phyloP scores from a whole-genome alignment of 2,113 vertebrate species.

The Trachemys scripta region DNA sequence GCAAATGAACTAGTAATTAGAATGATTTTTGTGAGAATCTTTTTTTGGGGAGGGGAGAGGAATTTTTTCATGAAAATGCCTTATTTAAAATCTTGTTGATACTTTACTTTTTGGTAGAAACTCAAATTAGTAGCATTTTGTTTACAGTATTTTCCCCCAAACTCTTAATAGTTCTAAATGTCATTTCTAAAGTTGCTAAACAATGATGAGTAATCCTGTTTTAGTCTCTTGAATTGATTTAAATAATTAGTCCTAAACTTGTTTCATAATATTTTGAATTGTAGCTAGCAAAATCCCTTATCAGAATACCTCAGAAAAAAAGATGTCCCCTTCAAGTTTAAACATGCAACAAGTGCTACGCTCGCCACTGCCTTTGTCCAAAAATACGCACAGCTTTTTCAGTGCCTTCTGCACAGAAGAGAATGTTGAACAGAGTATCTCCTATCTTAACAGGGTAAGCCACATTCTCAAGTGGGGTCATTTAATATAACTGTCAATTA shows the following conservation, averaged over 20 bases:
- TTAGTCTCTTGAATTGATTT: not conserved
- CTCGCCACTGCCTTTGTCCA: constrained; percentile 82
- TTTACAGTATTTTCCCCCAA: not conserved
- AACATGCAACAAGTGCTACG: constrained; percentile 81
- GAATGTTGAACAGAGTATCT: constrained; percentile 90
- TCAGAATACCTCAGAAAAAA: constrained; percentile 85
- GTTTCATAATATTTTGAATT: constrained; percentile 61
- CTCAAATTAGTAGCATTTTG: rapidly evolving
- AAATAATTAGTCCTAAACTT: not conserved
- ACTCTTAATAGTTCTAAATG: not conserved
- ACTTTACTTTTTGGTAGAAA: not conserved
- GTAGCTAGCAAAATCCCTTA: constrained; percentile 84
- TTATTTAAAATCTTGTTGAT: not conserved
- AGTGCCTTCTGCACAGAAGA: constrained; percentile 96
- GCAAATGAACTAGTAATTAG: not conserved
- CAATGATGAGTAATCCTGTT: not conserved
- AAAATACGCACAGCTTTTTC: constrained; percentile 83
- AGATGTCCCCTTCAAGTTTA: constrained; percentile 84
- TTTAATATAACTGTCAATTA: not conserved
- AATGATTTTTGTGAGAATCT: not conserved
- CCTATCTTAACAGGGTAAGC: constrained; percentile 92
- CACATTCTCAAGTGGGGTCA: not conserved
- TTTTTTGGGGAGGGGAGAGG: not conserved
- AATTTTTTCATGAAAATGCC: not conserved
- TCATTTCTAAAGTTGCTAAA: not conserved